Evolutionary conservation across 2,888 invertebrate species (phyloP).

Genomic region (Colostygia pectinataria): DNA sequence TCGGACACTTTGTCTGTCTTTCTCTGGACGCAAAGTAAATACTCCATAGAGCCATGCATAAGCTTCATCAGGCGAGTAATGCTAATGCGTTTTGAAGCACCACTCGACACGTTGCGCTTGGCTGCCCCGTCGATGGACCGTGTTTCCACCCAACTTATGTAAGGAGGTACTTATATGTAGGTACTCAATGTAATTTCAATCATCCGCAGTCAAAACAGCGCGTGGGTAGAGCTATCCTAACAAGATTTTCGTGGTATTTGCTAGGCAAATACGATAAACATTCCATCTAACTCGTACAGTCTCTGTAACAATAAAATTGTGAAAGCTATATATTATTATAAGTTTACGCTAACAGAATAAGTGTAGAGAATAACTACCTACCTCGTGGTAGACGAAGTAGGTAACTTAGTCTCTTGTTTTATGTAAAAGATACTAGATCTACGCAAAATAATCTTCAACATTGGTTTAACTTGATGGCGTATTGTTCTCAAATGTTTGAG

Average conservation of each 20-base stretch:
- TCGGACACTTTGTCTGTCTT: conserved; percentile 41
- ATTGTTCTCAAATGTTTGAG: conserved; percentile 28
- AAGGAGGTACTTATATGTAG: conserved; percentile 25
- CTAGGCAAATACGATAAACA: conserved; percentile 8
- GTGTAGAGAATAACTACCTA: no score
- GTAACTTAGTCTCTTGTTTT: no score
- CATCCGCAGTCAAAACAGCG: conserved; percentile 14
- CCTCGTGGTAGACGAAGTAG: no score
- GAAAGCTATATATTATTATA: no score
- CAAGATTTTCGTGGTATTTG: conserved; percentile 2
- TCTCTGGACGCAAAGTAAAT: conserved; percentile 42
- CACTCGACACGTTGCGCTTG: conserved; percentile 54
- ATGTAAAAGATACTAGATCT: conserved; percentile 1
- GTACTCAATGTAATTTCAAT: conserved; percentile 22
- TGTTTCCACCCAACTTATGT: conserved; percentile 47
- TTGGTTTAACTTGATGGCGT: conserved; percentile 24
- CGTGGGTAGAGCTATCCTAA: conserved; percentile 15
- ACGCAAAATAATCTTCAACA: conserved; percentile 15
- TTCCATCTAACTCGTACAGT: conserved; percentile 1
- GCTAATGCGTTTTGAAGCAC: conserved; percentile 65
- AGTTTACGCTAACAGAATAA: no score
- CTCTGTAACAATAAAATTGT: no score
- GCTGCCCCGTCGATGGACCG: conserved; percentile 49
- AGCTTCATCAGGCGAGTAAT: conserved; percentile 56
- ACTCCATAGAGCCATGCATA: conserved; percentile 41